Percentiles rank a stretch among this genome's conserved stretches.
Conservation (phyloP, 2,113 vertebrate species). For the Hucho hucho region DNA sequence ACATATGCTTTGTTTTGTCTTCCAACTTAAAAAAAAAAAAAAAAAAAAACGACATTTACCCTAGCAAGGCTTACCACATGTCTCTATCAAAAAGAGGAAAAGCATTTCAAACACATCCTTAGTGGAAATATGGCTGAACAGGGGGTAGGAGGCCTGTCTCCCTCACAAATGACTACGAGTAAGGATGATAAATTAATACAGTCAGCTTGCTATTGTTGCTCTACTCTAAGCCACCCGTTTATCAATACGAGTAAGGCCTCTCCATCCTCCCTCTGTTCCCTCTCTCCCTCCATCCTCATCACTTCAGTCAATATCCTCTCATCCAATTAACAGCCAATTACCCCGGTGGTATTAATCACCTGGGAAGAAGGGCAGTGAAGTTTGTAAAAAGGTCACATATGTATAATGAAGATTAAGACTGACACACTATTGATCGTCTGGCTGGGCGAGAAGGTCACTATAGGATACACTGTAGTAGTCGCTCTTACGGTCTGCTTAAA, state of each 20-base stretch:
- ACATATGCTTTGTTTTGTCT: too few species aligned
- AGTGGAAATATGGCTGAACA: not conserved
- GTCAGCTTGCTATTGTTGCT: slow-evolving; percentile 45
- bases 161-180: slow-evolving; percentile 29
- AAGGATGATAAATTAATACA: slow-evolving; percentile 56
- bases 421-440: slow-evolving; percentile 46
- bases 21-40: too few species aligned
- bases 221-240: slow-evolving; percentile 36
- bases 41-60: too few species aligned
- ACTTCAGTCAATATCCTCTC: slow-evolving; percentile 63
- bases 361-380: slow-evolving; percentile 47
- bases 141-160: not conserved
- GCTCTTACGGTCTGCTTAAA: too few species aligned
- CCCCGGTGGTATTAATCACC: slow-evolving; percentile 57
- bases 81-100: too few species aligned
- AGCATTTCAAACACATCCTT: too few species aligned
- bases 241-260: slow-evolving; percentile 52
- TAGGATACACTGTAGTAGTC: not conserved
- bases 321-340: slow-evolving; percentile 74
- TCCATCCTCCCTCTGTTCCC: slow-evolving; percentile 38
- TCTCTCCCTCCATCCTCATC: slow-evolving; percentile 48
- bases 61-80: too few species aligned
- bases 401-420: slow-evolving; percentile 69
- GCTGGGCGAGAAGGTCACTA: slow-evolving; percentile 43
- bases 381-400: slow-evolving; percentile 66